Conservation (phyloP, 2,113 vertebrate genomes). For the Callithrix jacchus region DNA sequence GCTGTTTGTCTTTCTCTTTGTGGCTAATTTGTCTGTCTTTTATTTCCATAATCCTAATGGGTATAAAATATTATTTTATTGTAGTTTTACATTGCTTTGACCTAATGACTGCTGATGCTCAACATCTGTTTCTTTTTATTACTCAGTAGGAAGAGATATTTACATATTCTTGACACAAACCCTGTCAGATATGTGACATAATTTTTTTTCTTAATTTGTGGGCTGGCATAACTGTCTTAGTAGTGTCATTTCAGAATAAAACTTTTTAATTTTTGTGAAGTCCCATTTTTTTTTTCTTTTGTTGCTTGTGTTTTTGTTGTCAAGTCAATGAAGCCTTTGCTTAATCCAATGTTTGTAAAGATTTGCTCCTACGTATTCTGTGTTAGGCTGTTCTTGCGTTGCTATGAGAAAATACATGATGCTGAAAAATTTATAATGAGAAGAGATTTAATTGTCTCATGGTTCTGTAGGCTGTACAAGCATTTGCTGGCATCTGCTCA, state of each 20-base stretch:
- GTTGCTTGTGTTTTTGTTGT: background rate
- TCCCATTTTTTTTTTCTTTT: background rate
- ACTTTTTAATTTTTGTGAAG: background rate
- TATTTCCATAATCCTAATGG: background rate
- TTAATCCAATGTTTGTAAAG: background rate
- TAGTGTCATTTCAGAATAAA: background rate
- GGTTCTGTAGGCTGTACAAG: no score
- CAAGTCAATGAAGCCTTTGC: background rate
- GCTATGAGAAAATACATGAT: no score
- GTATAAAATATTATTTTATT: background rate
- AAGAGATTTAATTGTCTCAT: no score
- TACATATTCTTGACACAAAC: background rate
- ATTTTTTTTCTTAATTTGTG: background rate
- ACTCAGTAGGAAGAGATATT: background rate
- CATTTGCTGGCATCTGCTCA: no score
- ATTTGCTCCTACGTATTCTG: background rate
- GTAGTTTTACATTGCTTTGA: background rate
- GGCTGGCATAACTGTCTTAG: background rate
- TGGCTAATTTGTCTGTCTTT: background rate
- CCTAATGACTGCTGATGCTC: background rate
- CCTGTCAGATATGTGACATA: background rate
- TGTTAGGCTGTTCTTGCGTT: no score
- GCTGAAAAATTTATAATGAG: no score
- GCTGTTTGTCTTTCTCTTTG: background rate
- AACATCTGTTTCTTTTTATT: background rate